A percentile compares a stretch with the other conserved stretches of the same genome.
These are phyloP conservation scores for Manis javanica DNA, from an alignment of 2,797 vertebrate species.

Conservation along the genomic window DNA sequence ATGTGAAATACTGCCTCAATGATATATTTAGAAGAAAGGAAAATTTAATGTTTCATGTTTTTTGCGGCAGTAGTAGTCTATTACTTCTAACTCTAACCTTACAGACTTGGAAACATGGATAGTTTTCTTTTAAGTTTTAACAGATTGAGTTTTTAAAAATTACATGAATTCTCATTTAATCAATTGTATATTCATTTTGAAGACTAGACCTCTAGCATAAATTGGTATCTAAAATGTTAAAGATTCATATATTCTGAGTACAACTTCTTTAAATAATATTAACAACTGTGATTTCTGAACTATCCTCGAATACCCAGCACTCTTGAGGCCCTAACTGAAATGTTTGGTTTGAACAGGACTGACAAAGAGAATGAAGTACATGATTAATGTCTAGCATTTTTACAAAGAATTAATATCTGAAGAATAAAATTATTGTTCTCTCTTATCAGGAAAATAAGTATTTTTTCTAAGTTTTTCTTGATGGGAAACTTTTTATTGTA, in stretches of 20 bases:
- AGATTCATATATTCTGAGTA: not conserved
- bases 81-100: slow-evolving; percentile 35
- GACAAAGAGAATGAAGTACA: not conserved
- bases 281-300: not conserved
- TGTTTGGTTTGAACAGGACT: slow-evolving; percentile 14
- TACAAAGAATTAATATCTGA: not conserved
- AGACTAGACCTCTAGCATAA: not conserved
- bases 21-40: not conserved
- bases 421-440: not conserved
- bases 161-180: not conserved
- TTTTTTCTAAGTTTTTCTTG: slow-evolving; percentile 15
- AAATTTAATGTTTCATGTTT: not conserved
- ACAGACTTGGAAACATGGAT: not conserved
- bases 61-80: not conserved
- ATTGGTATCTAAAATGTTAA: slow-evolving; percentile 23
- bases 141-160: slow-evolving; percentile 29
- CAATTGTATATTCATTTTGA: slow-evolving; percentile 41
- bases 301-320: not conserved
- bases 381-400: not conserved
- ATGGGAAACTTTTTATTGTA: not conserved
- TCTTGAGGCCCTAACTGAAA: not conserved
- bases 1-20: not conserved
- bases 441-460: slow-evolving; percentile 1
- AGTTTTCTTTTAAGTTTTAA: not conserved
- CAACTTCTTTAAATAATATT: not conserved